Conservation (phyloP, 2,113 vertebrate species). For the Brienomyrus longianalis region DNA sequence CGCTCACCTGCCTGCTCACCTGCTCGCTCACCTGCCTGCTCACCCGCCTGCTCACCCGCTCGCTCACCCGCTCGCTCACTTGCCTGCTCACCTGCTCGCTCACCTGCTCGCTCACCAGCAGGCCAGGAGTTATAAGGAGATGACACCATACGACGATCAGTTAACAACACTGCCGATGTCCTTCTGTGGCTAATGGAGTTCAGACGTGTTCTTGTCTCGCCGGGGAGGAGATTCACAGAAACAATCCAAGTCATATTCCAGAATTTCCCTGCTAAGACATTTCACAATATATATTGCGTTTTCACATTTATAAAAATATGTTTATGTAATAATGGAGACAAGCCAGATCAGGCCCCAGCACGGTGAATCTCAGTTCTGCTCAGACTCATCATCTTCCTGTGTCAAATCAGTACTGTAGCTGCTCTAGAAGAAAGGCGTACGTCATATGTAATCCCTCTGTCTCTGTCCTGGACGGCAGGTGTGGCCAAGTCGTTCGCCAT, state of each 20-base stretch:
- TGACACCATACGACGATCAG: neutral
- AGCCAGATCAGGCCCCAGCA: neutral
- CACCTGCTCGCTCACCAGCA: neutral
- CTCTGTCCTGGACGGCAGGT: constrained; percentile 52
- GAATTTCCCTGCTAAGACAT: neutral
- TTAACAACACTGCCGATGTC: neutral
- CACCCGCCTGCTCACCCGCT: accelerated
- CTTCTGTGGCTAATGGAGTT: neutral
- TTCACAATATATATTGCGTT: neutral
- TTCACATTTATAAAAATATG: neutral
- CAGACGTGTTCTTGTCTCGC: neutral
- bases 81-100: too few relatives aligned
- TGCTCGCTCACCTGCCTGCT: too few relatives aligned
- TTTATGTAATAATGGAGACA: neutral
- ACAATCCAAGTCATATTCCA: neutral
- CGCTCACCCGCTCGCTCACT: too few relatives aligned
- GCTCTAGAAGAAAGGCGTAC: neutral
- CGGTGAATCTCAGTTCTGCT: neutral
- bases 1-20: too few relatives aligned
- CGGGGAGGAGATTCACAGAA: neutral
- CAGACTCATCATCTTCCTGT: neutral
- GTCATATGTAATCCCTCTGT: neutral
- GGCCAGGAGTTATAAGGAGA: neutral
- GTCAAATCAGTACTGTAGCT: neutral
- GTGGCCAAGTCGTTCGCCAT: constrained; percentile 83